Percentiles rank a stretch among this genome's conserved stretches.
These are phyloP conservation scores for Caenorhabditis uteleia DNA, from an alignment of 2,888 invertebrate species.

Conservation along the genomic window DNA sequence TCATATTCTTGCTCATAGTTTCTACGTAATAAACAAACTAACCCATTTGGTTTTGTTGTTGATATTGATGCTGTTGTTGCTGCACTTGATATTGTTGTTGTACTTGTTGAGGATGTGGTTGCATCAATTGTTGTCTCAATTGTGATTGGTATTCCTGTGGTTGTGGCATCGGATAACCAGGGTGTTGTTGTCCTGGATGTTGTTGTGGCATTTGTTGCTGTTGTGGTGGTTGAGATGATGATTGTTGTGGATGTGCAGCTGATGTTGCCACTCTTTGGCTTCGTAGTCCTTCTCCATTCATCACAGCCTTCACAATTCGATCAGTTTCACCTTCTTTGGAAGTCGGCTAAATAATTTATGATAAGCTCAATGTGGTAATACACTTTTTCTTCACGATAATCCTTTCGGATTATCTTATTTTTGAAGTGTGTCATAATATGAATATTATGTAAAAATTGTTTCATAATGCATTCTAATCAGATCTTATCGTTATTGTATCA, in stretches of 20 bases:
- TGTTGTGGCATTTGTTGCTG: constrained; percentile 4
- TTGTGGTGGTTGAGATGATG: constrained; percentile 1
- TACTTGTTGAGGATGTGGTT: constrained; percentile 1
- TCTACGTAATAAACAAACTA: constrained; percentile 5
- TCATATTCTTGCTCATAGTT: no score
- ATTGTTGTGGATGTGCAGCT: constrained; percentile 4
- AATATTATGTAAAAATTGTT: no score
- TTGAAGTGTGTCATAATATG: no score
- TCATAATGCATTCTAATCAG: constrained; percentile 25
- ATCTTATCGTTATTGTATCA: constrained; percentile 38
- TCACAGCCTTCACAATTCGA: constrained; percentile 49
- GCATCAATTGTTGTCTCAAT: constrained; percentile 4
- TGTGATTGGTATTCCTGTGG: background rate
- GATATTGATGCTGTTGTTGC: constrained; percentile 5
- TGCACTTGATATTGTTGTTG: background rate
- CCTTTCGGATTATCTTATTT: no score
- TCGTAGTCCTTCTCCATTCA: constrained; percentile 48
- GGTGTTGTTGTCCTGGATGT: no score
- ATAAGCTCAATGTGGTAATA: background rate
- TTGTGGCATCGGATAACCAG: no score
- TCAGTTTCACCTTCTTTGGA: constrained; percentile 45
- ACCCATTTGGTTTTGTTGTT: constrained; percentile 23
- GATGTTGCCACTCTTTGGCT: constrained; percentile 12
- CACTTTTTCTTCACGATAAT: no score
- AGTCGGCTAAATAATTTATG: constrained; percentile 39